Evolutionary conservation across 2,113 vertebrate genomes (phyloP).

Genomic region (Pteronura brasiliensis): DNA sequence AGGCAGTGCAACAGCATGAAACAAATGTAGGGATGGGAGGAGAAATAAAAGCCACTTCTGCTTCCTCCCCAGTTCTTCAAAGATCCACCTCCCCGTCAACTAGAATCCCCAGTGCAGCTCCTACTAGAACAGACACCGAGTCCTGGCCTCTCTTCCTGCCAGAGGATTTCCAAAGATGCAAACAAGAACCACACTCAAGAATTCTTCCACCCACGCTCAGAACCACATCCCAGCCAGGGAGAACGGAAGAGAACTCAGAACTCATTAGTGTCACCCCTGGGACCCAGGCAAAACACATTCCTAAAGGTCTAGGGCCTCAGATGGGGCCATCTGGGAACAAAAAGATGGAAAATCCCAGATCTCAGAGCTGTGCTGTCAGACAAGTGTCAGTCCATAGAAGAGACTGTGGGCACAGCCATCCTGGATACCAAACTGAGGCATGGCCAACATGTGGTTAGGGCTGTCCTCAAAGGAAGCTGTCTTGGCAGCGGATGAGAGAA

Average conservation of each 20-base stretch:
- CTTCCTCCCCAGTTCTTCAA: not conserved
- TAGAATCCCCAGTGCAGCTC: not conserved
- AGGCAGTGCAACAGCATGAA: not conserved
- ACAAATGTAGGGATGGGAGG: not conserved
- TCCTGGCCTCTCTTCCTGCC: not conserved
- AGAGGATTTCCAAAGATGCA: not conserved
- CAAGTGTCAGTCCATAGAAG: not conserved
- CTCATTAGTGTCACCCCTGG: not conserved
- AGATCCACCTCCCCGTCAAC: not conserved
- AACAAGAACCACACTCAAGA: not conserved
- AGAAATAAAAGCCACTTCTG: not conserved
- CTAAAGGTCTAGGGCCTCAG: not conserved
- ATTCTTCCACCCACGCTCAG: not conserved
- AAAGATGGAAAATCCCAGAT: not conserved
- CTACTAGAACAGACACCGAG: not conserved
- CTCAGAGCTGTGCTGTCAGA: not conserved
- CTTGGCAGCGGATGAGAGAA: constrained; percentile 44
- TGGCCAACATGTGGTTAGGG: not conserved
- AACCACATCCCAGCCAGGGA: not conserved
- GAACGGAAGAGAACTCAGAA: not conserved
- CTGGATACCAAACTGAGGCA: not conserved
- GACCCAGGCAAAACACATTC: not conserved
- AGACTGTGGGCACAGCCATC: not conserved
- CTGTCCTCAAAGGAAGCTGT: not conserved
- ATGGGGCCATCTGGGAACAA: not conserved